Evolutionary conservation across 2,888 invertebrate species (phyloP), one percentile per base, ranked within the genome.

Genomic region (Euzophera pinguis): DNA sequence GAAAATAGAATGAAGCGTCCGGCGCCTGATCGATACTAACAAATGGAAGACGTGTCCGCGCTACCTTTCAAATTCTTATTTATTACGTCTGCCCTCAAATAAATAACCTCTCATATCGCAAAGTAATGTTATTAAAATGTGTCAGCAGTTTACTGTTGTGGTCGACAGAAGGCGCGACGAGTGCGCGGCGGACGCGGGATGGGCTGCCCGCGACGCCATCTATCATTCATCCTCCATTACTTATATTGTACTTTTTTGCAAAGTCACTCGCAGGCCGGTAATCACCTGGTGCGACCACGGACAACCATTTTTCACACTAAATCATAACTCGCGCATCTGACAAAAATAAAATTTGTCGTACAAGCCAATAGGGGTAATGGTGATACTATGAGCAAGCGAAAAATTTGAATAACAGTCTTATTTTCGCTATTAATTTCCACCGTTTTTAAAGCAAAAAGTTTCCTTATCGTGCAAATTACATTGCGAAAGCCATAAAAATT

Each of bases 181-280:
- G 73, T 63, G 64, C 65, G 69, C 64, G 67, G 60, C 67, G 69
- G 63, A 59, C 60, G 68, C 69, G 73, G 62, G 68, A 67, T 69
- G 73, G 69, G 65, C 63, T 57, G 67, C 66, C 74, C 70, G 71
- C 73, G 67, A 69, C 78, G 82, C 86, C 83, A 88, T 90, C 87
- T 89, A 90, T 90, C 90, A 90, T 88, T 85, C 86, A 89, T 89
- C 87, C 87, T 86, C 90, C 89, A 90, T 90, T 90, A 90, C 90
- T 88, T 89, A 90, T 88, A 89, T 89, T 90, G 89, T 90, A 84
- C 84, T 88, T 89, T 89, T 89, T 86, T 73, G 90, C 89, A 79
- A 87, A 90, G 88, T 90, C 90, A 90, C 84, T 84, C 81, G 76
- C 83, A 81, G 88, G 81, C 86, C 87, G 88, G 90, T 89, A 90